Percentiles rank a stretch among this genome's conserved stretches.
phyloP scores from a whole-genome alignment of 2,888 invertebrate genomes.

The Agrochola lota region DNA sequence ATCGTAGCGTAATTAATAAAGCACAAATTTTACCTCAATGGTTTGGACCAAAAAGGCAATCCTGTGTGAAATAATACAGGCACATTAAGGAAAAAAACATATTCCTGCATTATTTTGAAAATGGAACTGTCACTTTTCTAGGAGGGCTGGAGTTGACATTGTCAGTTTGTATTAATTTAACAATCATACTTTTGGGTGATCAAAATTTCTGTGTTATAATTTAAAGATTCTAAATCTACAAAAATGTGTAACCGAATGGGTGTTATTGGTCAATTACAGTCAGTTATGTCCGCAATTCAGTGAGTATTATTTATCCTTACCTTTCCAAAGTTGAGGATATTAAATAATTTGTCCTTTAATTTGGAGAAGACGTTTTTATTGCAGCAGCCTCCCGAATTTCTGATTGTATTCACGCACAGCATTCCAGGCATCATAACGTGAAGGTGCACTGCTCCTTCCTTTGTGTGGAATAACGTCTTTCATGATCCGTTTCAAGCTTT shows the following conservation, averaged over 20 bases:
- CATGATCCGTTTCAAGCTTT: constrained; percentile 17
- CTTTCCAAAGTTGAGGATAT: not conserved
- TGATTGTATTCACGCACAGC: not conserved
- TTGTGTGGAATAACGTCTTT: constrained; percentile 27
- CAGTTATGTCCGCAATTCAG: constrained; percentile 83
- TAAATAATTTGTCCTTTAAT: not conserved
- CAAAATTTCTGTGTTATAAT: constrained; percentile 47
- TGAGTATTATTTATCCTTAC: constrained; percentile 64
- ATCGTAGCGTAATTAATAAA: no score
- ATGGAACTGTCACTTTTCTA: constrained; percentile 41
- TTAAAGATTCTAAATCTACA: constrained; percentile 21
- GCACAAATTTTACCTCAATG: not conserved
- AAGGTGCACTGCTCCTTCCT: constrained; percentile 48
- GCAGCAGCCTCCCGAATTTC: no score
- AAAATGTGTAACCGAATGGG: constrained; percentile 86
- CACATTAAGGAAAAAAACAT: not conserved
- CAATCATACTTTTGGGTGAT: constrained; percentile 28
- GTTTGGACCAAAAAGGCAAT: not conserved
- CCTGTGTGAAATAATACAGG: constrained; percentile 3
- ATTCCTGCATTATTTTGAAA: constrained; percentile 32
- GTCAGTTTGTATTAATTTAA: constrained; percentile 15
- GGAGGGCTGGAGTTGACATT: not conserved
- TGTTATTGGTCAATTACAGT: constrained; percentile 81
- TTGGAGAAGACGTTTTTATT: not conserved
- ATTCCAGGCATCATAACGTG: not conserved